Conservation (phyloP, 2,113 vertebrate genomes). For the Indicator maculatus region DNA sequence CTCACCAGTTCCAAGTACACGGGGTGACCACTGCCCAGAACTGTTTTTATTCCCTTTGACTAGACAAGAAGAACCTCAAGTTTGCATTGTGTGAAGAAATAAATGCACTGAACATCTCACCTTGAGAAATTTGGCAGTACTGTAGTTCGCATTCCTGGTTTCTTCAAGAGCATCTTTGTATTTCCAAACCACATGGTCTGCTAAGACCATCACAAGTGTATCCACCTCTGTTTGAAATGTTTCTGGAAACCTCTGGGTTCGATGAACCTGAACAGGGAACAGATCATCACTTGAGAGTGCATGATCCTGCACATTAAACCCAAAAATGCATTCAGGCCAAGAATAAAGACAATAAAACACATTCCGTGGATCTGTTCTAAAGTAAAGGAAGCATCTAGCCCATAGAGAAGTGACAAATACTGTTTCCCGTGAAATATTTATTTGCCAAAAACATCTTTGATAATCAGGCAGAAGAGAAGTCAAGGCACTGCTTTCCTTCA, state of each 20-base stretch:
- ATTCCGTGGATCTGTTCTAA: neutral
- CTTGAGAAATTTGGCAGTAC: slow-evolving; percentile 91
- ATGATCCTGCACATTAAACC: neutral
- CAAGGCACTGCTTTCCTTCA: neutral
- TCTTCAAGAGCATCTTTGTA: slow-evolving; percentile 89
- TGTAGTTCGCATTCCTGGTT: slow-evolving; percentile 90
- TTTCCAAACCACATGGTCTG: slow-evolving; percentile 94
- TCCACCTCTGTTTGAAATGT: slow-evolving; percentile 89
- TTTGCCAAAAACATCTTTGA: neutral
- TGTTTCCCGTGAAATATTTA: neutral
- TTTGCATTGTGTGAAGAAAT: neutral
- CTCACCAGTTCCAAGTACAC: too few species aligned
- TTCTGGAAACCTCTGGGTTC: slow-evolving; percentile 89
- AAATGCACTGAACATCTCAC: slow-evolving; percentile 63
- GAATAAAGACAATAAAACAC: neutral
- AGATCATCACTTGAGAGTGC: neutral
- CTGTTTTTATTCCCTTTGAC: neutral
- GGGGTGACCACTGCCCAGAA: neutral
- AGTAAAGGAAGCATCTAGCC: neutral
- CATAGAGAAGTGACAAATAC: neutral
- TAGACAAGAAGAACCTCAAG: neutral
- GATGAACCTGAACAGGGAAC: slow-evolving; percentile 80
- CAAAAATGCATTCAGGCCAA: neutral
- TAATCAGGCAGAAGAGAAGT: neutral
- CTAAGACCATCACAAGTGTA: slow-evolving; percentile 86